Evolutionary conservation across 2,113 vertebrate genomes (phyloP), one percentile per base, ranked within the genome.

Genomic region (Mandrillus leucophaeus): DNA sequence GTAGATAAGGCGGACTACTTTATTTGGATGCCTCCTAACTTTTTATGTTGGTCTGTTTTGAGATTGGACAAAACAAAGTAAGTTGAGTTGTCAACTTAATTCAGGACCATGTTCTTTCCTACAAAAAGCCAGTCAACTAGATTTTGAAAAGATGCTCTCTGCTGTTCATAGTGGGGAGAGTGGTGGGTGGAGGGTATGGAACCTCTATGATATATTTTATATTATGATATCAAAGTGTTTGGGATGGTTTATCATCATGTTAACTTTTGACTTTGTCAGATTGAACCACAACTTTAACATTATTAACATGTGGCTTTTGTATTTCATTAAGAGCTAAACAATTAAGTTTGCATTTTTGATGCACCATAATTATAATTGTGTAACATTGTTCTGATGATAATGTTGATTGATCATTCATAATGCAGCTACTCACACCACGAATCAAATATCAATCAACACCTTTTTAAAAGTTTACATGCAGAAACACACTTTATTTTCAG

Each of bases 401-500:
- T 98, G 92, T 96, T 98, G 98, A 98, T 84, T 98, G 98, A 98
- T 99, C 98, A 98, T 99, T 98, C 98, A 98, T 98, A 98, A 98
- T 97, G 95, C 90, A 98, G 95, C 95, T 96, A 94, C 88, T 98
- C 82, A 96, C 72, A 80, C 96, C 98, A 96, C 96, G 96, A 98
- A 98, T 98, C 98, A 98, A 96, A 97, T 97, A 97, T 97, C 97
- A 97, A 97, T 98, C 97, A 98, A 98, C 97, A 98, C 97, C 96
- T 97, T 95, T 96, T 96, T 66, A 93, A 97, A 97, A 97, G 97
- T 98, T 98, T 97, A 97, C 88, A 96, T 97, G 92, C 94, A 96
- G 89, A 94, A 98, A 97, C 97, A 38, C 93, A 84, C 72, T 98
- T 98, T 97, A 96, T 96, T 98, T 98, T 97, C 96, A 98, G 97